A percentile compares a stretch with the other conserved stretches of the same genome.
Evolutionary conservation across 92 coral and sea anemone genomes (phyloP).

Genomic region (Desmophyllum pertusum): DNA sequence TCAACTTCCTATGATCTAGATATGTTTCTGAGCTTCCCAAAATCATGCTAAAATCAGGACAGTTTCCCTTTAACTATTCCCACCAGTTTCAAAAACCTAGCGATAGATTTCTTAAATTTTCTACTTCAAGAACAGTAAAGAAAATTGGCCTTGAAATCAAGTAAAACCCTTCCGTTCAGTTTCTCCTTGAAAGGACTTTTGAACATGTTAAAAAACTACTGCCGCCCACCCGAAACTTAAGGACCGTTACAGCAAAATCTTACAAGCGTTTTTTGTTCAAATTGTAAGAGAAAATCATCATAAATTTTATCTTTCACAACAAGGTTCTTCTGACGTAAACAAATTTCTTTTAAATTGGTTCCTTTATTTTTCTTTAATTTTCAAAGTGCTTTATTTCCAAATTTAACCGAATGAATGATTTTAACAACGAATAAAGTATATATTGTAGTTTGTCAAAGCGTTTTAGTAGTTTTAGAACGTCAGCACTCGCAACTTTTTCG

Average conservation of each 20-base stretch:
- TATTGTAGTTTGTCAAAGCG: not conserved
- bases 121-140: too few species aligned
- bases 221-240: too few species aligned
- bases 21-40: too few species aligned
- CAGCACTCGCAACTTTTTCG: not conserved
- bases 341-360: not conserved
- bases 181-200: too few species aligned
- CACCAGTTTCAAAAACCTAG: too few species aligned
- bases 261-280: not conserved
- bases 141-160: too few species aligned
- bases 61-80: too few species aligned
- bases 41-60: too few species aligned
- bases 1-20: too few species aligned
- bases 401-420: not conserved
- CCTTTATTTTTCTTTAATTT: not conserved
- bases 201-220: too few species aligned
- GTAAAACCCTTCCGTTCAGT: too few species aligned
- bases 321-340: constrained; percentile 2
- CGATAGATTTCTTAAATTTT: too few species aligned
- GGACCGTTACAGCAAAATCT: not conserved
- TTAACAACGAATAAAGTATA: not conserved
- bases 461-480: not conserved
- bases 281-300: not conserved
- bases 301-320: not conserved
- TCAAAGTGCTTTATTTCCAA: not conserved